Base-by-base conservation (phyloP, 1,140 invertebrate species). In the Vanessa atalanta region DNA sequence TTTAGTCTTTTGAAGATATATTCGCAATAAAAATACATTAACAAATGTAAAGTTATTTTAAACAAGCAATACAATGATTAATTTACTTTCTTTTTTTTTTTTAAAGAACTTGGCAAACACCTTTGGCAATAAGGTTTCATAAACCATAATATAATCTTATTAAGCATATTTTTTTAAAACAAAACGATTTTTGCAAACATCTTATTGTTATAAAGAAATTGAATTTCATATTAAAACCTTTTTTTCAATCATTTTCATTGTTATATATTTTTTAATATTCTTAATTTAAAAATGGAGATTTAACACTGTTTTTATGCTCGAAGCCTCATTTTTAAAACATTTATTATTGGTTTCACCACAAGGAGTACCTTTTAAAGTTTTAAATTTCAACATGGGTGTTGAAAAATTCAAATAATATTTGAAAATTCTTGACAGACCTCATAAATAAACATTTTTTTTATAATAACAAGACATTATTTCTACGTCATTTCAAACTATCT, bases 261-360 rank as follows among this genome's bases (percentile, higher is more conserved):
- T 57, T 31, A 31, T 26, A 23, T 55, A 16, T 16, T 55, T 57
- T 57, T 57, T 57, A 57, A 57, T 16, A 4, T 12, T 9, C 16
- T 11, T 26, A 13, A 23, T 12, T 57, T 20, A 53, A 23, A 57
- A 57, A 57, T 57, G 20, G 53, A 57, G n/a, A 7, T 57, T 57
- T 57, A 23, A 57, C 20, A 20, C 11, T 23, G 16, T 23, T 57
- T 23, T 57, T 23, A 20, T 37, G 57, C 57, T 61, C 57, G 43
- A 61, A 61, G 57, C 57, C 7, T 0, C 31, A 12, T 61, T 37
- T 61, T 37, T 37, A 31, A 14, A 61, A 61, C 15, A 13, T 61
- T 61, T 43, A 4, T 37, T 61, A 15, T 61, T 61, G 57, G 57
- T 61, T 61, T 61, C 31, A 61, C 57, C 57, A 37, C 4, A 37